A percentile compares a stretch with the other conserved stretches of the same genome.
Conservation (phyloP, 2,797 vertebrate species). For the Salarias fasciatus region DNA sequence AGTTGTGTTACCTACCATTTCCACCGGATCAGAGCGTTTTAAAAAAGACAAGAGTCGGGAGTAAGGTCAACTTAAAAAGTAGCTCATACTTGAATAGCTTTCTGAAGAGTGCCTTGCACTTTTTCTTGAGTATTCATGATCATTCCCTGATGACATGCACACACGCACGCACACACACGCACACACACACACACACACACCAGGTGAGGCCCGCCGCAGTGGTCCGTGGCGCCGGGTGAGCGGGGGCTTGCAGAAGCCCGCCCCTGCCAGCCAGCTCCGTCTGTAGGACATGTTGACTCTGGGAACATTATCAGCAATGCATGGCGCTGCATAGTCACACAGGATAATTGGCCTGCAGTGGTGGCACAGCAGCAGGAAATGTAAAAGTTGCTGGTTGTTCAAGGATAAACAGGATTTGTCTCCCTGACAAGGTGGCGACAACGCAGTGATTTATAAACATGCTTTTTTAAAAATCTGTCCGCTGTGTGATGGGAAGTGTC, state of each 20-base stretch:
- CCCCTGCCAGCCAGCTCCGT: conserved; percentile 61
- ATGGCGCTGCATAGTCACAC: conserved; percentile 85
- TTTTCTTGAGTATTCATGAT: too few species aligned
- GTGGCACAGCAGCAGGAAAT: conserved; percentile 72
- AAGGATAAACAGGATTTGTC: conserved; percentile 82
- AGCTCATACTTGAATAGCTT: too few species aligned
- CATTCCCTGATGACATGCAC: too few species aligned
- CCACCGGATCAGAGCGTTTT: too few species aligned
- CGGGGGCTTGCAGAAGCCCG: conserved; percentile 49
- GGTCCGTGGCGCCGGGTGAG: conserved; percentile 48
- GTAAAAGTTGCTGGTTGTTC: conserved; percentile 79
- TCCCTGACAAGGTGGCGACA: conserved; percentile 60
- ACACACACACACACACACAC: too few species aligned
- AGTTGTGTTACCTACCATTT: too few species aligned
- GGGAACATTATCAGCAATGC: conserved; percentile 80
- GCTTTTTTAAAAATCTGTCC: background rate
- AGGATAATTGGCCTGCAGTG: conserved; percentile 80
- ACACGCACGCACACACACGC: conserved; percentile 4
- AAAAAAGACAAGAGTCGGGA: too few species aligned
- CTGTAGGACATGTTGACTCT: conserved; percentile 83
- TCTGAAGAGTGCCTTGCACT: too few species aligned
- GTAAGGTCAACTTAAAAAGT: too few species aligned
- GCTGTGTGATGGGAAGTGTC: background rate
- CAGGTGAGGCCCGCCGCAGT: conserved; percentile 34
- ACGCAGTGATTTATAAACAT: conserved; percentile 66